Percentiles rank a stretch among this genome's conserved stretches.
Conservation (phyloP, 2,113 vertebrate genomes). For the Gambusia holbrooki region DNA sequence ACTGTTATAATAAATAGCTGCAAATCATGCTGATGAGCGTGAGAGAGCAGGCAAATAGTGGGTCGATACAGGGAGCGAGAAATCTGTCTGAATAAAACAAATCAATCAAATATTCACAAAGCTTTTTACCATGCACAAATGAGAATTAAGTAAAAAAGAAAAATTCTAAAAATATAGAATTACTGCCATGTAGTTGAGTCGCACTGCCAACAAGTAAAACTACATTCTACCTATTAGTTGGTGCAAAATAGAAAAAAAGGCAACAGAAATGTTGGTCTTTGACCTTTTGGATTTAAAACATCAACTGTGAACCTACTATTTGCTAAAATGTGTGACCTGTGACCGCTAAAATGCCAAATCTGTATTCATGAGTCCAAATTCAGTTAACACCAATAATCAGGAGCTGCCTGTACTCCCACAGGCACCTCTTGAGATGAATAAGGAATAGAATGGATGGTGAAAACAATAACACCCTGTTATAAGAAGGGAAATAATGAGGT, state of each 20-base stretch:
- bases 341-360: background rate
- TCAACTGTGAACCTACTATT: background rate
- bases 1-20: constrained; percentile 58
- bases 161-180: constrained; percentile 21
- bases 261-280: background rate
- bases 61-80: constrained; percentile 47
- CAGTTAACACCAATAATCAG: background rate
- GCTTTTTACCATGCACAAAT: constrained; percentile 43
- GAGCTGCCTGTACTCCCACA: background rate
- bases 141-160: constrained; percentile 35
- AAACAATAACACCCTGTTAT: background rate
- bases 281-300: background rate
- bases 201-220: background rate
- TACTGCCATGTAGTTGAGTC: too few relatives aligned
- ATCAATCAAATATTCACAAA: constrained; percentile 66
- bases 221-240: background rate
- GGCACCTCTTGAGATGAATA: background rate
- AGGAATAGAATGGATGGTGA: background rate
- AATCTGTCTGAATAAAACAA: constrained; percentile 57
- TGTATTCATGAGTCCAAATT: background rate
- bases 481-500: too few relatives aligned
- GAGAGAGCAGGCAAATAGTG: constrained; percentile 43
- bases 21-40: constrained; percentile 61
- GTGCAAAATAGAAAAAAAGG: background rate
- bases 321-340: background rate